Percentiles rank a stretch among this genome's conserved stretches.
These are phyloP conservation scores for Aphidius gifuensis DNA, from an alignment of 1,140 invertebrate genomes.

Conservation along the genomic window DNA sequence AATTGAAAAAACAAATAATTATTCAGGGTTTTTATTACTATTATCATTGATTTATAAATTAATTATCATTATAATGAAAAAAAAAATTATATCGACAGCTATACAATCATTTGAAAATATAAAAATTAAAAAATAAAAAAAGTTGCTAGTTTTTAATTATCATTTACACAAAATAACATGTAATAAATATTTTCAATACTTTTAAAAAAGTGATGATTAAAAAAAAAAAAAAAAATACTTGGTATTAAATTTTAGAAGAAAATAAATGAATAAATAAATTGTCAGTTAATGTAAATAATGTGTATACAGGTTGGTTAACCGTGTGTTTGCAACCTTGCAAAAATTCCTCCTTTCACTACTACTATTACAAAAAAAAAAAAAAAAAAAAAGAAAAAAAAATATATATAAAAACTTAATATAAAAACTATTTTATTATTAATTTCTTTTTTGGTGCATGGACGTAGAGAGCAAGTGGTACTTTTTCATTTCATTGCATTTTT, in stretches of 20 bases:
- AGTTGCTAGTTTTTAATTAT: slow-evolving; percentile 39
- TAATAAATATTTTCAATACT: slow-evolving; percentile 35
- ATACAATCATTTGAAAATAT: neutral
- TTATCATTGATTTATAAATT: slow-evolving; percentile 26
- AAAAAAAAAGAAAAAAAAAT: neutral
- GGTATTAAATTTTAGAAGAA: slow-evolving; percentile 39
- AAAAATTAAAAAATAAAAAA: slow-evolving; percentile 12
- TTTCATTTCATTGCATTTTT: neutral
- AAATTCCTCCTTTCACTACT: slow-evolving; percentile 10
- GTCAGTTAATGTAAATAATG: slow-evolving; percentile 44
- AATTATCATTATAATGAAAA: slow-evolving; percentile 31
- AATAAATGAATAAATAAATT: slow-evolving; percentile 33
- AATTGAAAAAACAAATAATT: slow-evolving; percentile 20
- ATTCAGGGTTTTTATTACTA: slow-evolving; percentile 35
- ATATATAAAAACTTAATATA: neutral
- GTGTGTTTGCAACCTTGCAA: slow-evolving; percentile 28
- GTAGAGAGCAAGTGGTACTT: no score
- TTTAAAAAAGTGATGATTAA: slow-evolving; percentile 31
- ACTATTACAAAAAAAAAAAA: neutral
- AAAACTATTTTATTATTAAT: neutral
- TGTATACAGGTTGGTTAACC: slow-evolving; percentile 47
- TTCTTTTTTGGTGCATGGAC: no score
- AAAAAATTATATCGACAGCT: neutral
- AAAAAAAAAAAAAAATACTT: slow-evolving; percentile 36
- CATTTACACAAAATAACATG: slow-evolving; percentile 32